A percentile compares a stretch with the other conserved stretches of the same genome.
These are phyloP conservation scores for Aphodius sticticus DNA, from an alignment of 2,888 invertebrate genomes.

Conservation along the genomic window DNA sequence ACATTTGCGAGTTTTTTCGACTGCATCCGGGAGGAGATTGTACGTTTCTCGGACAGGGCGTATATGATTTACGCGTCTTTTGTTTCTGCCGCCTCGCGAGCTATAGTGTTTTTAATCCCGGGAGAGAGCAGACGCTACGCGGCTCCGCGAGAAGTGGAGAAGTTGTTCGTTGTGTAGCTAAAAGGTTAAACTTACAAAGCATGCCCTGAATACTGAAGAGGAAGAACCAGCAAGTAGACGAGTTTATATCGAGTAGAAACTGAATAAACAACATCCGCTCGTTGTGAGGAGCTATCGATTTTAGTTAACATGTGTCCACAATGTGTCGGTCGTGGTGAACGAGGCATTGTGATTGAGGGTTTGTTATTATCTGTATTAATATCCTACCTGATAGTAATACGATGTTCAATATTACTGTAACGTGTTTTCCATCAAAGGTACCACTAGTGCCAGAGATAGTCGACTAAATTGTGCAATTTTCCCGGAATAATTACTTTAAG, in stretches of 20 bases:
- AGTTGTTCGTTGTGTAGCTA: neutral
- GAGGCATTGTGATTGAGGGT: neutral
- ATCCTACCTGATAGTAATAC: neutral
- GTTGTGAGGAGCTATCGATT: neutral
- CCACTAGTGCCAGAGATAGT: too few species aligned
- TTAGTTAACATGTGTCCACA: neutral
- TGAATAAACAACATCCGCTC: neutral
- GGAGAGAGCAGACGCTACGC: neutral
- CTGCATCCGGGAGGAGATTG: neutral
- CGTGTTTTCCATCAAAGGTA: neutral
- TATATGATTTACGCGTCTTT: neutral
- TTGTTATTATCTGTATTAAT: neutral
- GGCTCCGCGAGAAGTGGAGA: neutral
- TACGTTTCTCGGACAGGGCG: neutral
- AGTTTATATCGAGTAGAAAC: neutral
- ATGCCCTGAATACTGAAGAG: neutral
- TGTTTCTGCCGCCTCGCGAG: neutral
- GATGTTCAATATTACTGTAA: neutral
- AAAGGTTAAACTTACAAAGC: slow-evolving; percentile 4
- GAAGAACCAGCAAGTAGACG: neutral
- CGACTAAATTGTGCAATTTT: too few species aligned
- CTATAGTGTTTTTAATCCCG: slow-evolving; percentile 4
- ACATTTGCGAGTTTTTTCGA: neutral
- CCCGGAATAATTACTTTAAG: too few species aligned
- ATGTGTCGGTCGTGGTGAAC: neutral